These are phyloP conservation scores for Akabosia matsudoensis DNA, from an alignment of 1,140 invertebrate genomes.

Conservation along the genomic window DNA sequence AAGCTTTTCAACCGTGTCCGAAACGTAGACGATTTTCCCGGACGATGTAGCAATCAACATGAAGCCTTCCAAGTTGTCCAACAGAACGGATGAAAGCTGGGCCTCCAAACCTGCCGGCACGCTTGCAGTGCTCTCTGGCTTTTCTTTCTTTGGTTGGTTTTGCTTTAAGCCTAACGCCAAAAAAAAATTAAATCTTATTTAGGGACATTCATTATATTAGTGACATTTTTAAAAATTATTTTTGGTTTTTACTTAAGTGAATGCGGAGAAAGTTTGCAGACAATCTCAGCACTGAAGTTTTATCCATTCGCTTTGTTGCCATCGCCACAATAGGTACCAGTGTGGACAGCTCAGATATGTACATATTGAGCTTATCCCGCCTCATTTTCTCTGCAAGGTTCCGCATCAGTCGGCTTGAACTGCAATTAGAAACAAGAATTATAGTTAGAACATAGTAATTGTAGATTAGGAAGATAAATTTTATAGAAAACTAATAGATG, in stretches of 20 bases:
- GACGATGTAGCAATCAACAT: conserved; percentile 73
- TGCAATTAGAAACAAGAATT: conserved; percentile 56
- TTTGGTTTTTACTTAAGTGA: conserved; percentile 57
- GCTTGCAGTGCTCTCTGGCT: neutral
- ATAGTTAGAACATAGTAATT: too few relatives aligned
- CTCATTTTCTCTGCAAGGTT: conserved; percentile 85
- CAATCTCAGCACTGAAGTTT: conserved; percentile 80
- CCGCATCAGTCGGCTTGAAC: conserved; percentile 69
- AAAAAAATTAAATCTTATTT: neutral
- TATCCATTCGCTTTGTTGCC: conserved; percentile 77
- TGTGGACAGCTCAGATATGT: conserved; percentile 73
- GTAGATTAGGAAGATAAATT: too few relatives aligned
- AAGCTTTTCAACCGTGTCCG: conserved; percentile 74
- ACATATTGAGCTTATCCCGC: conserved; percentile 81
- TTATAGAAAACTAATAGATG: too few relatives aligned
- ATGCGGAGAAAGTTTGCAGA: conserved; percentile 71
- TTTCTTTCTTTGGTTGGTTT: conserved; percentile 26
- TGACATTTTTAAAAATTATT: neutral
- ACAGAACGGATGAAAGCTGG: conserved; percentile 49
- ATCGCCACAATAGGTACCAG: conserved; percentile 77
- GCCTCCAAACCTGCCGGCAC: conserved; percentile 39
- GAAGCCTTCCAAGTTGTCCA: conserved; percentile 62
- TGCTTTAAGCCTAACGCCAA: conserved; percentile 42
- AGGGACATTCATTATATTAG: neutral
- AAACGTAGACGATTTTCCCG: conserved; percentile 83